phyloP scores from a whole-genome alignment of 2,113 vertebrate species.

The Polyodon spathula region DNA sequence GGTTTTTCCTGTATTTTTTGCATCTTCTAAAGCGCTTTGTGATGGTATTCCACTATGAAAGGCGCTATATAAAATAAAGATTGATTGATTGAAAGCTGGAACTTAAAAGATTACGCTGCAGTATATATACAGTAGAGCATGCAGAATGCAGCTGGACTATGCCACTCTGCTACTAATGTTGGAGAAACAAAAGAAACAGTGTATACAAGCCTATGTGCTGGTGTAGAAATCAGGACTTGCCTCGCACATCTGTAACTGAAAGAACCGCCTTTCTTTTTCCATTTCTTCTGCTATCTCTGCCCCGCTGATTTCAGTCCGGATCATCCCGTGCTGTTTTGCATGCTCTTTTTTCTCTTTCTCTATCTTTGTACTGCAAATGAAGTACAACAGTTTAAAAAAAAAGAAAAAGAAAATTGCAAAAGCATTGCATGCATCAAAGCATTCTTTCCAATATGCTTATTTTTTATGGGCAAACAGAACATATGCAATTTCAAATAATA shows the following conservation, averaged over 20 bases:
- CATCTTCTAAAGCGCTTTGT: no score
- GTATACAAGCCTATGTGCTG: no score
- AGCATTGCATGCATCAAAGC: slow-evolving; percentile 44
- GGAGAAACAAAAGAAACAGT: no score
- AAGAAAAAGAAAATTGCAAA: background rate
- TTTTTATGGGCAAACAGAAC: slow-evolving; percentile 27
- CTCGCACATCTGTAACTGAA: slow-evolving; percentile 97
- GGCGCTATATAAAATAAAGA: no score
- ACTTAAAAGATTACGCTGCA: background rate
- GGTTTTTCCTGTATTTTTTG: no score
- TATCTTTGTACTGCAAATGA: slow-evolving; percentile 69
- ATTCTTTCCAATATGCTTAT: slow-evolving; percentile 38
- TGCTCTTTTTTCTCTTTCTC: slow-evolving; percentile 97
- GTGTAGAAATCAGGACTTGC: slow-evolving; percentile 37
- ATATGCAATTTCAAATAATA: slow-evolving; percentile 18
- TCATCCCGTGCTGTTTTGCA: slow-evolving; percentile 91
- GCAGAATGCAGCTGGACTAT: no score
- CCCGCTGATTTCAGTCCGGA: slow-evolving; percentile 88
- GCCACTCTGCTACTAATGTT: no score
- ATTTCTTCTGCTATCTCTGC: slow-evolving; percentile 96
- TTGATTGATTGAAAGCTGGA: background rate
- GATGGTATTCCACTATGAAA: no score
- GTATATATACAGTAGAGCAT: no score
- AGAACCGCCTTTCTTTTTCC: slow-evolving; percentile 88
- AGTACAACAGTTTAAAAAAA: background rate